These are phyloP conservation scores for Molanna angustata DNA, from an alignment of 2,888 invertebrate species.

Conservation along the genomic window DNA sequence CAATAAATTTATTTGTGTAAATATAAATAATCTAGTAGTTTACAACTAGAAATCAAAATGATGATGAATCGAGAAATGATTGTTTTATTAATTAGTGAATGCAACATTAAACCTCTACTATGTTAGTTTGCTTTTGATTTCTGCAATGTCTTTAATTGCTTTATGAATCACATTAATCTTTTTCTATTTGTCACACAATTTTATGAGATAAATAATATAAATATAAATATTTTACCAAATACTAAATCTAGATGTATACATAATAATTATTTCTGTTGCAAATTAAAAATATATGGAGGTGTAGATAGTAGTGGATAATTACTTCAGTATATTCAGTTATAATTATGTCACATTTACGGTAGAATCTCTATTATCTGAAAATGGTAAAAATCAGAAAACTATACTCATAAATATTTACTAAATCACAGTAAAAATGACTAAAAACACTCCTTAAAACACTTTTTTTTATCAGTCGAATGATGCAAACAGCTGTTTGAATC, in stretches of 20 bases:
- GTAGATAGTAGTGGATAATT: background rate
- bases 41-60: too few species aligned
- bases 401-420: too few species aligned
- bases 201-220: background rate
- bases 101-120: constrained; percentile 5
- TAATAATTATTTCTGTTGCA: background rate
- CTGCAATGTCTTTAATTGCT: background rate
- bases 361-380: background rate
- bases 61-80: background rate
- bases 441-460: too few species aligned
- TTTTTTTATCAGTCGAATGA: too few species aligned
- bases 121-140: constrained; percentile 9
- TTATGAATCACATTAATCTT: background rate
- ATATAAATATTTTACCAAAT: constrained; percentile 6
- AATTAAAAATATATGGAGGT: background rate
- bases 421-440: too few species aligned
- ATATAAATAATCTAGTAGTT: too few species aligned
- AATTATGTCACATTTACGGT: background rate
- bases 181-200: background rate
- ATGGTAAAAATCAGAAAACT: background rate
- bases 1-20: too few species aligned
- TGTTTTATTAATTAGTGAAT: background rate
- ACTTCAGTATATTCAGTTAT: background rate
- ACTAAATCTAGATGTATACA: constrained; percentile 6
- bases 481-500: too few species aligned